These are phyloP conservation scores for Gonioctena quinquepunctata DNA, from an alignment of 1,140 invertebrate species.

Conservation along the genomic window DNA sequence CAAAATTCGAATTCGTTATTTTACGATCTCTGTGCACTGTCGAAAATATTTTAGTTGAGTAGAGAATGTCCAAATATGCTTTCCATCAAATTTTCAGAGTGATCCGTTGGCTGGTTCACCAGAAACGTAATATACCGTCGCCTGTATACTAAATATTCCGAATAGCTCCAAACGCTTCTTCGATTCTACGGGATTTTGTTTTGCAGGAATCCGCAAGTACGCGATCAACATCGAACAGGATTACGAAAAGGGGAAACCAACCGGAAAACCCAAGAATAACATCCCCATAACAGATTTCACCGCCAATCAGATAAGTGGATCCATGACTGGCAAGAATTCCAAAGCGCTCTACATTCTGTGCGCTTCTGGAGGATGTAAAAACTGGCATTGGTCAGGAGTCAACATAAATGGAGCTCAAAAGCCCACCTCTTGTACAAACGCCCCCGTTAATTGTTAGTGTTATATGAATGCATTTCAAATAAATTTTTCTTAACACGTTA, in stretches of 20 bases:
- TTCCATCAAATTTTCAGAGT: too few relatives aligned
- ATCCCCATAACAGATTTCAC: conserved; percentile 28
- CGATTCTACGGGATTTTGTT: too few relatives aligned
- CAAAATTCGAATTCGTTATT: too few relatives aligned
- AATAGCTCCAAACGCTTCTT: too few relatives aligned
- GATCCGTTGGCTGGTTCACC: too few relatives aligned
- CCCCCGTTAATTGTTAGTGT: too few relatives aligned
- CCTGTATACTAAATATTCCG: too few relatives aligned
- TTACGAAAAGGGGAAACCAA: conserved; percentile 24
- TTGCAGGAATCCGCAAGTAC: conserved; percentile 24
- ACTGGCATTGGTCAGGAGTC: conserved; percentile 26
- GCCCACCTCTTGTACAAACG: neutral
- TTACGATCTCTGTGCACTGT: neutral
- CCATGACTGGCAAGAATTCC: conserved; percentile 20
- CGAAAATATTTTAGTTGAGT: too few relatives aligned
- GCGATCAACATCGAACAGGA: conserved; percentile 32
- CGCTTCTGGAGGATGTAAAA: conserved; percentile 19
- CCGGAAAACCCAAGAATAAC: conserved; percentile 21
- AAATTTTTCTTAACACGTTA: too few relatives aligned
- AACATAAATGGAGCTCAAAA: conserved; percentile 19
- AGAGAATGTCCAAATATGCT: too few relatives aligned
- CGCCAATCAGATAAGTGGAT: conserved; percentile 8
- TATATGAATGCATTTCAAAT: too few relatives aligned
- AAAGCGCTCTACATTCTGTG: conserved; percentile 29
- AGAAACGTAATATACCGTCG: too few relatives aligned